A percentile compares a stretch with the other conserved stretches of the same genome.
Evolutionary conservation across 2,888 invertebrate genomes (phyloP).

Genomic region (Chrysolina haemoptera): DNA sequence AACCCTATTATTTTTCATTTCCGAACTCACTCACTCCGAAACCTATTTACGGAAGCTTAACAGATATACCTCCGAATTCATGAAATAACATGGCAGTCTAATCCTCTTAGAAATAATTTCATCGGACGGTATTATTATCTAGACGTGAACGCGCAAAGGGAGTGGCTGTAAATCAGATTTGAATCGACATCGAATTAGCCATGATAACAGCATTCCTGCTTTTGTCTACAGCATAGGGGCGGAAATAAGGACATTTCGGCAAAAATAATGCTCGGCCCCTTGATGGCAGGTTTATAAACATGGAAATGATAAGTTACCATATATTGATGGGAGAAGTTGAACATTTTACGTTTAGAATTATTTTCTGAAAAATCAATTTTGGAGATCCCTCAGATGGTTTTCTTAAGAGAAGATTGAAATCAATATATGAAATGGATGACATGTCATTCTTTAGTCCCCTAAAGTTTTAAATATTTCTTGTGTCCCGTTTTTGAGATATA

Average conservation of each 20-base stretch:
- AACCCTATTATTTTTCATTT: constrained; percentile 22
- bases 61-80: constrained; percentile 10
- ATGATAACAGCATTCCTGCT: constrained; percentile 47
- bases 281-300: neutral
- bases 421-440: no score
- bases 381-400: no score
- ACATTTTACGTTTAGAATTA: no score
- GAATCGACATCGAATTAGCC: constrained; percentile 51
- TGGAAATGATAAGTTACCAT: neutral
- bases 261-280: neutral
- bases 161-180: constrained; percentile 48
- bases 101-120: constrained; percentile 43
- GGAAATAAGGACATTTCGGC: constrained; percentile 4
- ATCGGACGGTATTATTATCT: constrained; percentile 29
- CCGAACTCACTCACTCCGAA: constrained; percentile 20
- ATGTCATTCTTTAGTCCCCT: no score
- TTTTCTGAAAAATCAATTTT: no score
- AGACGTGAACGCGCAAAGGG: constrained; percentile 22
- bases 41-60: constrained; percentile 24
- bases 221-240: constrained; percentile 37
- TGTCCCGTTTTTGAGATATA: no score
- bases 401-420: no score
- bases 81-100: constrained; percentile 30
- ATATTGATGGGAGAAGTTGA: no score
- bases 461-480: no score